Evolutionary conservation across 1,140 invertebrate genomes (phyloP).

Genomic region (Drosophila parvula): DNA sequence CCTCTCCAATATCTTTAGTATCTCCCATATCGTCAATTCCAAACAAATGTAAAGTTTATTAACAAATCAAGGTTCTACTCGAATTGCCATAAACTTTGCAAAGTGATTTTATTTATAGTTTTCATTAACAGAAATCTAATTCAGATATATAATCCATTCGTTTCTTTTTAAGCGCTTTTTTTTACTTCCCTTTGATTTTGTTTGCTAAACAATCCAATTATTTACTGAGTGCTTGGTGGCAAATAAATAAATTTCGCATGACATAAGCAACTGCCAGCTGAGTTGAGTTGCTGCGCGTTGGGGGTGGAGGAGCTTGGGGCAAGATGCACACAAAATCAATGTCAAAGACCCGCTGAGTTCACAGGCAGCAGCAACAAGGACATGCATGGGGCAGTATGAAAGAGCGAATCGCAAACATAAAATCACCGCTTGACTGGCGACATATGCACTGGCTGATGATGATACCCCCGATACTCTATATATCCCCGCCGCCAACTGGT

Average conservation of each 20-base stretch:
- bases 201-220: slow-evolving; percentile 39
- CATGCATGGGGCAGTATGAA: slow-evolving; percentile 52
- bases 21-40: background rate
- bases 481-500: slow-evolving; percentile 46
- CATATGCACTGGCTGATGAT: slow-evolving; percentile 58
- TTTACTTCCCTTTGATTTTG: too few species aligned
- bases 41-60: background rate
- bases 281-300: slow-evolving; percentile 9
- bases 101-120: background rate
- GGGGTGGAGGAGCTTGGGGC: slow-evolving; percentile 18
- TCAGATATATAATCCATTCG: background rate
- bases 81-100: background rate
- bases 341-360: slow-evolving; percentile 69
- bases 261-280: slow-evolving; percentile 65
- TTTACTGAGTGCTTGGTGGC: slow-evolving; percentile 6
- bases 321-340: slow-evolving; percentile 66
- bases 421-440: slow-evolving; percentile 62
- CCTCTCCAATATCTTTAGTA: background rate
- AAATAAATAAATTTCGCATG: slow-evolving; percentile 53
- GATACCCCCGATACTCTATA: slow-evolving; percentile 5
- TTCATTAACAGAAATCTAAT: background rate
- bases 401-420: slow-evolving; percentile 24
- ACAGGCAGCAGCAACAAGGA: slow-evolving; percentile 63
- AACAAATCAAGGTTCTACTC: slow-evolving; percentile 16
- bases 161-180: too few species aligned